These are phyloP conservation scores for Myocastor coypus DNA, from an alignment of 2,113 vertebrate species.

Conservation along the genomic window DNA sequence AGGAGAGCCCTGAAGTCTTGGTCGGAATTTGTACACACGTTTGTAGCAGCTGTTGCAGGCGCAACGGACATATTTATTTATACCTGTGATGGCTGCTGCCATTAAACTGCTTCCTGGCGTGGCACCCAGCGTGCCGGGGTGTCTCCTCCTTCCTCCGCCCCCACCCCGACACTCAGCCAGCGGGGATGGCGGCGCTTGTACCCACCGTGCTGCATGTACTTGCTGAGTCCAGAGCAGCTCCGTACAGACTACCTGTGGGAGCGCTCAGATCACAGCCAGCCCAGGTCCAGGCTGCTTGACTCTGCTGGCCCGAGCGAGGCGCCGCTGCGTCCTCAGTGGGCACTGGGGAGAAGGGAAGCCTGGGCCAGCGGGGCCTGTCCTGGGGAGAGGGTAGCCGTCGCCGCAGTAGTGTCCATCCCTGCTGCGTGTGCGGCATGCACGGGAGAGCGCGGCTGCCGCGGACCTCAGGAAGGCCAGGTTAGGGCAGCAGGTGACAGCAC, in stretches of 20 bases:
- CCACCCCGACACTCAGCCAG: fast-evolving
- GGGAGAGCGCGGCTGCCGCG: fast-evolving
- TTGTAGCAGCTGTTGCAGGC: constrained; percentile 88
- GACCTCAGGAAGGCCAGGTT: not conserved
- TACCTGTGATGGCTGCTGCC: constrained; percentile 86
- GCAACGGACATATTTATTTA: constrained; percentile 90
- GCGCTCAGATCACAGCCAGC: fast-evolving
- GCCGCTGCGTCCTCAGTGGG: not conserved
- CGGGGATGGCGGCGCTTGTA: too few species aligned
- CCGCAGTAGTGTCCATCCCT: fast-evolving
- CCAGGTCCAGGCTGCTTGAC: not conserved
- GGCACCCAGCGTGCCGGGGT: constrained; percentile 71
- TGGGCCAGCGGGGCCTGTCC: not conserved
- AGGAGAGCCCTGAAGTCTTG: constrained; percentile 75
- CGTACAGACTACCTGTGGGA: fast-evolving
- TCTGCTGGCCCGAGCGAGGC: not conserved
- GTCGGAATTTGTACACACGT: constrained; percentile 81
- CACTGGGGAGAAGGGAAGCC: not conserved
- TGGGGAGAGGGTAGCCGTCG: not conserved
- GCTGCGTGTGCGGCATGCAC: too few species aligned
- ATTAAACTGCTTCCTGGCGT: constrained; percentile 92
- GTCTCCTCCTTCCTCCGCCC: not conserved
- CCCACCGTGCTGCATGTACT: not conserved
- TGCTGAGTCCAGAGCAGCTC: not conserved
- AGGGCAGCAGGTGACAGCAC: not conserved